Conservation (phyloP, 2,113 vertebrate species). For the Tupaia tana region DNA sequence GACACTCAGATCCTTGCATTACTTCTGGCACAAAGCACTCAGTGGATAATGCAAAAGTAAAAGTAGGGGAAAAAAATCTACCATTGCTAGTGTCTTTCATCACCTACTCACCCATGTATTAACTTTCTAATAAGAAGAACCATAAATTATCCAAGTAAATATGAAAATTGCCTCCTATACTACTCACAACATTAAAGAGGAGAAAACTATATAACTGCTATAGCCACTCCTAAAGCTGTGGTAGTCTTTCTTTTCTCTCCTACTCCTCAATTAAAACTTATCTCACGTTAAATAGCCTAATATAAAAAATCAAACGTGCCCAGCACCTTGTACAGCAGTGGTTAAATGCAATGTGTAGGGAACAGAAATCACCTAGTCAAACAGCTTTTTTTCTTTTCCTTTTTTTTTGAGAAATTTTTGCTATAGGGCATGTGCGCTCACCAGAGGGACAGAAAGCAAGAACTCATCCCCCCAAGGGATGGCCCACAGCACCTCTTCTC, state of each 20-base stretch:
- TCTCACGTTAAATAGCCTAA: background rate
- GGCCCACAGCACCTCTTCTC: too few species aligned
- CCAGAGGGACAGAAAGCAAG: too few species aligned
- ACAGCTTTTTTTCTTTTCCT: too few species aligned
- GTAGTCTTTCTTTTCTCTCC: background rate
- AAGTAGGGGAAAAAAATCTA: background rate
- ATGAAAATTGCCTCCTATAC: slow-evolving; percentile 1
- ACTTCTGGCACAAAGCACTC: background rate
- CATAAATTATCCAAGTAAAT: slow-evolving; percentile 1
- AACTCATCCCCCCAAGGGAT: too few species aligned
- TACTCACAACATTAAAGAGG: background rate
- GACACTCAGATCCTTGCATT: background rate
- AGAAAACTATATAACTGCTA: background rate
- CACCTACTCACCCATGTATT: background rate
- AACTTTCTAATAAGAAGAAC: slow-evolving; percentile 2
- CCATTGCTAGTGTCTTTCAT: background rate
- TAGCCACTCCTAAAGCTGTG: background rate
- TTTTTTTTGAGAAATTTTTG: too few species aligned
- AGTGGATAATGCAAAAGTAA: background rate
- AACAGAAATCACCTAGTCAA: too few species aligned
- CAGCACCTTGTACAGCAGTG: too few species aligned
- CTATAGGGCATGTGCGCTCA: too few species aligned
- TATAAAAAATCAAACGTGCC: too few species aligned
- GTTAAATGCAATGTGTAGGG: too few species aligned
- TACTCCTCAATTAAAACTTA: slow-evolving; percentile 19